Conservation (phyloP, 2,888 invertebrate species). For the Drosophila flavopinicola region DNA sequence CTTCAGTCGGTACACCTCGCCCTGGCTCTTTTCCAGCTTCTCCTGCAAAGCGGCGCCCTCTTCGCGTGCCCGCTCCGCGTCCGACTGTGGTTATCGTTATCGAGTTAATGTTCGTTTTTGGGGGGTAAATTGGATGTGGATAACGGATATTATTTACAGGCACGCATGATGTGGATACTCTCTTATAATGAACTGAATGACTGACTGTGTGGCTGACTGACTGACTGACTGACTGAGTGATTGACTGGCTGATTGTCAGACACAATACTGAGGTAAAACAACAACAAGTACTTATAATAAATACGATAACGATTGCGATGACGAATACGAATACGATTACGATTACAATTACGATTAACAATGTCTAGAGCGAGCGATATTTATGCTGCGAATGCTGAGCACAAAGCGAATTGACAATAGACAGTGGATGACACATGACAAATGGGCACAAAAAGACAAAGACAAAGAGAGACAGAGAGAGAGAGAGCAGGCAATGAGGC, state of each 20-base stretch:
- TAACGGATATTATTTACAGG: conserved; percentile 79
- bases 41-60: conserved; percentile 95
- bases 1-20: conserved; percentile 96
- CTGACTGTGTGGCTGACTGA: conserved; percentile 55
- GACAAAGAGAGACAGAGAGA: conserved; percentile 16
- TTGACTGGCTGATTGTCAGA: conserved; percentile 42
- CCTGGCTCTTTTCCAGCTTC: conserved; percentile 96
- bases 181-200: conserved; percentile 71
- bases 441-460: conserved; percentile 15
- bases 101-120: conserved; percentile 29
- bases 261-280: conserved; percentile 55
- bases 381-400: conserved; percentile 50
- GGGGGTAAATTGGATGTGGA: conserved; percentile 73
- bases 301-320: conserved; percentile 46
- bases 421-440: conserved; percentile 36
- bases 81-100: conserved; percentile 85
- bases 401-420: conserved; percentile 42
- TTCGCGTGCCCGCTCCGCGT: conserved; percentile 93
- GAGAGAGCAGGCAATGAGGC: conserved; percentile 52
- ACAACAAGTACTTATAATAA: conserved; percentile 54
- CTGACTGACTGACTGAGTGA: conserved; percentile 24
- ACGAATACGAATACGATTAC: conserved; percentile 60
- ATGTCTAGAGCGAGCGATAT: conserved; percentile 50
- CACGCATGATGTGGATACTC: conserved; percentile 46
- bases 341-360: conserved; percentile 32